A percentile compares a stretch with the other conserved stretches of the same genome.
Evolutionary conservation across 2,113 vertebrate species (phyloP).

Genomic region (Hippocampus guttulatus): DNA sequence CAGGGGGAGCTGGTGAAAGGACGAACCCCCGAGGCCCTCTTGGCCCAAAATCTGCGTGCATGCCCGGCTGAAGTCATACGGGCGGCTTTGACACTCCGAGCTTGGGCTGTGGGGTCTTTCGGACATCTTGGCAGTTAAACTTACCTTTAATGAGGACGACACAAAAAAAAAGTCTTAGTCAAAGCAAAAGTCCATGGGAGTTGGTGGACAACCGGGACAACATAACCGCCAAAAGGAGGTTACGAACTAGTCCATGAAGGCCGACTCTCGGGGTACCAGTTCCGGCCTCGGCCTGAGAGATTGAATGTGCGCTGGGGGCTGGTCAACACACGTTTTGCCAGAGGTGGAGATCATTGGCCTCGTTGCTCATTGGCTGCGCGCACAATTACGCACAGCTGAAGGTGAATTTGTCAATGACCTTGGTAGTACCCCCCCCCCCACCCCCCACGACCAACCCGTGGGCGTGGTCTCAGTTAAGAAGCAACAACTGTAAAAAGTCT

Average conservation of each 20-base stretch:
- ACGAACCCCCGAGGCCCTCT: constrained; percentile 52
- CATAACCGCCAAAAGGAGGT: constrained; percentile 35
- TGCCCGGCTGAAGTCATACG: constrained; percentile 65
- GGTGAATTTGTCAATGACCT: constrained; percentile 82
- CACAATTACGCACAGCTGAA: constrained; percentile 69
- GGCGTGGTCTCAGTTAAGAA: constrained; percentile 37
- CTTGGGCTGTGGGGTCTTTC: constrained; percentile 63
- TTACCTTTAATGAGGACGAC: not conserved
- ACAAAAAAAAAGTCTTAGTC: not conserved
- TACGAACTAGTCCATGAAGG: constrained; percentile 38
- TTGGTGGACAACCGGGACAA: not conserved
- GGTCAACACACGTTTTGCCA: constrained; percentile 50
- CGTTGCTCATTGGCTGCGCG: constrained; percentile 71
- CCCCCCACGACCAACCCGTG: constrained; percentile 7
- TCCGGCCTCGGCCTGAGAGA: constrained; percentile 10
- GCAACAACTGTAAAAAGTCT: not conserved
- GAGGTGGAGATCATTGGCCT: constrained; percentile 45
- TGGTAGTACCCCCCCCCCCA: constrained; percentile 57
- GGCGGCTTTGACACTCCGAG: constrained; percentile 54
- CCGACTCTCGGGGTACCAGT: not conserved
- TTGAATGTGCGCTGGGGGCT: constrained; percentile 29
- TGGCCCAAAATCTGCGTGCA: constrained; percentile 55
- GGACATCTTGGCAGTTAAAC: constrained; percentile 59
- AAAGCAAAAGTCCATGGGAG: not conserved
- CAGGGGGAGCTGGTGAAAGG: constrained; percentile 66